Percentiles rank a stretch among this genome's conserved stretches.
Evolutionary conservation across 2,797 vertebrate species (phyloP).

Genomic region (Thaleichthys pacificus): DNA sequence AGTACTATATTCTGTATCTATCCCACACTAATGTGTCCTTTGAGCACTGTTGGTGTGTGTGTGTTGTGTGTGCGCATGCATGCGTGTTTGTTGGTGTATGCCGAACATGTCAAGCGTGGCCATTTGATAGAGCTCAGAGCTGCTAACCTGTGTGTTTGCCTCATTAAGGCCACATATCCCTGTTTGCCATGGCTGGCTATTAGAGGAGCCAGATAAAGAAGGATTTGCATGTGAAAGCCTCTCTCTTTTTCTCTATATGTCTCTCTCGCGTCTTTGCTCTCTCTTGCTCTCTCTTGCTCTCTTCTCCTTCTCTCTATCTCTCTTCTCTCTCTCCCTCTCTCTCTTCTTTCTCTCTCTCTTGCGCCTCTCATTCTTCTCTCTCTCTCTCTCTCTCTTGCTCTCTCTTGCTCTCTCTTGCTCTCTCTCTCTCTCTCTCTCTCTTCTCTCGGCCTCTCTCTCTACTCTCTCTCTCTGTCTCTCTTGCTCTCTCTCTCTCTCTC

Average conservation of each 20-base stretch:
- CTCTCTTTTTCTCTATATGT: slow-evolving; percentile 19
- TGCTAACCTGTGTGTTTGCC: slow-evolving; percentile 57
- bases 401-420: neutral
- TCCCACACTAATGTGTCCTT: too few relatives aligned
- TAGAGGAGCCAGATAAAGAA: slow-evolving; percentile 56
- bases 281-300: neutral
- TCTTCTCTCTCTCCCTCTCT: too few relatives aligned
- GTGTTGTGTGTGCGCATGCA: neutral
- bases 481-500: neutral
- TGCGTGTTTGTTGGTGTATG: neutral
- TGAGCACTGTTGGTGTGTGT: neutral
- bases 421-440: neutral
- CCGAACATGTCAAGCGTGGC: slow-evolving; percentile 39
- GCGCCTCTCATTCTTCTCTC: too few relatives aligned
- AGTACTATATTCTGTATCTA: too few relatives aligned
- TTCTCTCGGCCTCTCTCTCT: neutral
- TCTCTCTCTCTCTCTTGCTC: neutral
- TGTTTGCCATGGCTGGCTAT: slow-evolving; percentile 53
- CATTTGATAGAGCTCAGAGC: slow-evolving; percentile 43
- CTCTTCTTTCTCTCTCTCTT: neutral
- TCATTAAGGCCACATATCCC: slow-evolving; percentile 50
- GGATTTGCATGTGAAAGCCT: slow-evolving; percentile 63
- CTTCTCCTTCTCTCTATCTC: neutral
- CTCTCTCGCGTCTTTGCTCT: slow-evolving; percentile 1
- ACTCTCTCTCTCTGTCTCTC: neutral